Evolutionary conservation across 2,888 invertebrate species (phyloP).

Genomic region (Cheilosia grossa): DNA sequence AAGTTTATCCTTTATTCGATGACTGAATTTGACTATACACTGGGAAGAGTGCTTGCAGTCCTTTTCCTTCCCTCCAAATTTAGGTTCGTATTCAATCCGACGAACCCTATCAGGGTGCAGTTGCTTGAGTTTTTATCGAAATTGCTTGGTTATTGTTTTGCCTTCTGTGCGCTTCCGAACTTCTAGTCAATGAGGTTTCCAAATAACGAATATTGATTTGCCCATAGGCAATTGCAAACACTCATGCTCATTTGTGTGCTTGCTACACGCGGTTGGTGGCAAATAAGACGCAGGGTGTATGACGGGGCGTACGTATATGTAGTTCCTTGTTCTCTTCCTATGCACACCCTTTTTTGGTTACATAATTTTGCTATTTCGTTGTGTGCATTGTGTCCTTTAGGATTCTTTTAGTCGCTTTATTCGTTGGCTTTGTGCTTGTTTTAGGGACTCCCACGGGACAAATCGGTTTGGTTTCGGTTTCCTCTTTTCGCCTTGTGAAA

Average conservation of each 20-base stretch:
- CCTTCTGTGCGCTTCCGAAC: background rate
- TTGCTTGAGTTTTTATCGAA: constrained; percentile 45
- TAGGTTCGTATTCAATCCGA: background rate
- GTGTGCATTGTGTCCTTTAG: constrained; percentile 10
- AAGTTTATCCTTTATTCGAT: constrained; percentile 71
- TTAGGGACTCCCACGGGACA: constrained; percentile 49
- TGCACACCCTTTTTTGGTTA: constrained; percentile 26
- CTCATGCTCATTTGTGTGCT: constrained; percentile 20
- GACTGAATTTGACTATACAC: constrained; percentile 60
- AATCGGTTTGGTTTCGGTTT: constrained; percentile 49
- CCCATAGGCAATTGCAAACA: constrained; percentile 47
- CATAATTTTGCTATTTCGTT: constrained; percentile 47
- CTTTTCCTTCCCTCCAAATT: constrained; percentile 15
- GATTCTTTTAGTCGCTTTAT: background rate
- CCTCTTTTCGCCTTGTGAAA: background rate
- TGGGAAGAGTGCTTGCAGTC: constrained; percentile 40
- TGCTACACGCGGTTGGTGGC: background rate
- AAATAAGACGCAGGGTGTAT: constrained; percentile 3
- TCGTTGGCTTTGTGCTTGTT: constrained; percentile 16
- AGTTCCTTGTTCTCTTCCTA: background rate
- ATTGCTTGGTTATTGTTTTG: constrained; percentile 62
- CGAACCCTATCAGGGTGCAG: constrained; percentile 13
- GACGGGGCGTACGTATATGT: constrained; percentile 9
- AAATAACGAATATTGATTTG: constrained; percentile 65
- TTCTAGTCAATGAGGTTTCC: constrained; percentile 15